Base-by-base conservation (phyloP, 2,797 vertebrate genomes). In the Alectoris magna region DNA sequence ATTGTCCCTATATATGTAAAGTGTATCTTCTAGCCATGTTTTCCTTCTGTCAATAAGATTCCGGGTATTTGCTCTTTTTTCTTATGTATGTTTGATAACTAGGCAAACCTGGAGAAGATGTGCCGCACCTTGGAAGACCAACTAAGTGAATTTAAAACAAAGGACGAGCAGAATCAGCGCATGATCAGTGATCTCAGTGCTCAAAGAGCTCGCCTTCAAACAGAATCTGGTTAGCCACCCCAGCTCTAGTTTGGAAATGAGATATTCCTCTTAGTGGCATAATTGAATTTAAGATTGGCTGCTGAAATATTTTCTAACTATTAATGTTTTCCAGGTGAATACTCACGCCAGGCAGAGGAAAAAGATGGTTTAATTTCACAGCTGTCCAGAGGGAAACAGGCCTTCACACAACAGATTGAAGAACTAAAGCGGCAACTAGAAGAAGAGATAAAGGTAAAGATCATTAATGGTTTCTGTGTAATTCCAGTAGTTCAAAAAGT, bases 391-490 rank as follows among this genome's bases (percentile, higher is more conserved):
- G 97, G 98, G 58, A 99, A 99, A 80, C 98, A 98, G 94, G 98
- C 98, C 63, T 99, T 98, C 83, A 99, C 98, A 7, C 99, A 99
- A 83, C 99, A 99, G 97, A 98, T 99, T 94, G 99, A 99, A 71
- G 99, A 99, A 95, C 67, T 99, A 64, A 99, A 99, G 95, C 98
- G 98, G 64, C 99, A 99, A 59, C 96, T 99, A 58, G 99, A 99
- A 51, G 98, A 95, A 96, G 98, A 98, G 95, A 95, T 95, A 91
- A 98, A 98, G 97, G 98, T 98, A 41, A 94, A 62, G 15, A 83
- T 66, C 46, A 14, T 76, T 9, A 11, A 11, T 4, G 29, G 0
- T 23, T 70, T 43, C 49, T 0, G 0, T 51, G 7, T 27, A 63
- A 1, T 31, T 71, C 48, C 12, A 43, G 22, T 3, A 34, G 6